These are phyloP conservation scores for Boloria selene DNA, from an alignment of 2,888 invertebrate species.

Conservation along the genomic window DNA sequence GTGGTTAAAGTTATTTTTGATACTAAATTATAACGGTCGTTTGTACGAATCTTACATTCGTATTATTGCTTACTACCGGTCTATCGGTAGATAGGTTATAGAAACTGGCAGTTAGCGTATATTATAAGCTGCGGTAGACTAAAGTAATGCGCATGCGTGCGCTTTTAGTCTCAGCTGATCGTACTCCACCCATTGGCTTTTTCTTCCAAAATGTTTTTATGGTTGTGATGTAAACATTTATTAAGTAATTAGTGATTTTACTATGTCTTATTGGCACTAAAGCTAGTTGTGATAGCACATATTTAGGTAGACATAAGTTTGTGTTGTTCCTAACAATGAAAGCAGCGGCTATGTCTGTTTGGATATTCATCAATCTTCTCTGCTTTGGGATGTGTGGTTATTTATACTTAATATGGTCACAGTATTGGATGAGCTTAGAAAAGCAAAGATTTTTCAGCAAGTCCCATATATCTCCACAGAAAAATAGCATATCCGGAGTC, in stretches of 20 bases:
- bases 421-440: slow-evolving; percentile 86
- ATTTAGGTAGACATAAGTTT: neutral
- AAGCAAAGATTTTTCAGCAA: slow-evolving; percentile 76
- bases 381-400: slow-evolving; percentile 88
- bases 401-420: slow-evolving; percentile 87
- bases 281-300: neutral
- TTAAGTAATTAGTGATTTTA: slow-evolving; percentile 15
- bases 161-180: slow-evolving; percentile 58
- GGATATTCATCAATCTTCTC: slow-evolving; percentile 87
- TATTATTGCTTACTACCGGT: neutral
- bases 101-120: too few relatives aligned
- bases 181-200: slow-evolving; percentile 51
- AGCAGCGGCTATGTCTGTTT: slow-evolving; percentile 85
- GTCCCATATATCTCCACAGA: slow-evolving; percentile 52
- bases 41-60: neutral
- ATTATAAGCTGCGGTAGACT: neutral
- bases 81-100: too few relatives aligned
- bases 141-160: slow-evolving; percentile 56
- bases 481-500: slow-evolving; percentile 47
- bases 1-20: too few relatives aligned
- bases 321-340: slow-evolving; percentile 67
- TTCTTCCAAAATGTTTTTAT: slow-evolving; percentile 29
- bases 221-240: slow-evolving; percentile 41
- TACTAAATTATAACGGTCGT: too few relatives aligned
- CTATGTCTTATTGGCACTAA: slow-evolving; percentile 5